Conservation (phyloP, 2,797 vertebrate genomes). For the Hyperoplus lanceolatus region DNA sequence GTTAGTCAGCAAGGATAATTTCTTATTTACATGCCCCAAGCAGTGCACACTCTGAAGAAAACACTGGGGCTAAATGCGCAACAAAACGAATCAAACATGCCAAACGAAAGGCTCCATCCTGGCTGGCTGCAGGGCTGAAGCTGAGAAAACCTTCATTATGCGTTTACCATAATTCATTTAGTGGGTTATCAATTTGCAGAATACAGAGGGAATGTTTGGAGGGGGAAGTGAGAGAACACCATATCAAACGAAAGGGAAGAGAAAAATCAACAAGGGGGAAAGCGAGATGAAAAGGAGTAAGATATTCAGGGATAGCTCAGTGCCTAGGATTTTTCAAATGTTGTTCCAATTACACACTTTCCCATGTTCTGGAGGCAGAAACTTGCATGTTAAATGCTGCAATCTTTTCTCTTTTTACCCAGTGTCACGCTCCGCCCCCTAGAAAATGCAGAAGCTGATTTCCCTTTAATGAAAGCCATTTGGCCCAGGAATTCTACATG, state of each 20-base stretch:
- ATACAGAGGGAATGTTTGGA: constrained; percentile 83
- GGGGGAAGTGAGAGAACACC: constrained; percentile 70
- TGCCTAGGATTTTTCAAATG: constrained; percentile 70
- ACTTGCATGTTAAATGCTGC: constrained; percentile 79
- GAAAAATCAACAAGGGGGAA: constrained; percentile 66
- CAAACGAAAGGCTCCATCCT: constrained; percentile 83
- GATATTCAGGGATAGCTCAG: constrained; percentile 73
- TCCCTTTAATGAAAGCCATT: constrained; percentile 78
- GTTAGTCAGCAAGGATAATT: constrained; percentile 91
- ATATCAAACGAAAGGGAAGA: constrained; percentile 77
- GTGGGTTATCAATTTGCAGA: constrained; percentile 89
- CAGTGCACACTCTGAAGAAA: constrained; percentile 84
- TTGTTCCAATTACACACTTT: constrained; percentile 84
- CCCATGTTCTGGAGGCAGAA: constrained; percentile 78
- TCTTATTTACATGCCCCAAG: constrained; percentile 90
- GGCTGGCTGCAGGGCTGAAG: constrained; percentile 83
- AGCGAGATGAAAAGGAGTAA: constrained; percentile 78
- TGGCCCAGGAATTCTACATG: constrained; percentile 63
- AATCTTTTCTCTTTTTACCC: constrained; percentile 66
- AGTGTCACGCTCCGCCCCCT: constrained; percentile 71
- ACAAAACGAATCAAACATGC: constrained; percentile 89
- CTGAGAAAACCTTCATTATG: constrained; percentile 87
- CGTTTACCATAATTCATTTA: constrained; percentile 89
- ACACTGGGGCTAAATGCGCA: constrained; percentile 86
- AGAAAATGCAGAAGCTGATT: constrained; percentile 76